Conservation (phyloP, 1,140 invertebrate genomes). For the Drosophila mayri region DNA sequence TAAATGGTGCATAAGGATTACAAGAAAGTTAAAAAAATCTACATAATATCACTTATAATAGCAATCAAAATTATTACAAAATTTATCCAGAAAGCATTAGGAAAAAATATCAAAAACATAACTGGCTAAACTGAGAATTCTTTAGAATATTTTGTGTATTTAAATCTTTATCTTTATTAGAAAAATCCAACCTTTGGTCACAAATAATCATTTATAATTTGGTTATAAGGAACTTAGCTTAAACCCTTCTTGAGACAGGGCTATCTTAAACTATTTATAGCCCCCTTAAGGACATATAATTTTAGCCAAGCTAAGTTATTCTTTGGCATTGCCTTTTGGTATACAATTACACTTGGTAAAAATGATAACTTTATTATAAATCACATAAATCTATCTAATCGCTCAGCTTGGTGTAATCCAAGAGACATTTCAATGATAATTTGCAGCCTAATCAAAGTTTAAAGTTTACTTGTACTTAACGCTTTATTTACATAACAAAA, state of each 20-base stretch:
- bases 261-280: background rate
- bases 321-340: background rate
- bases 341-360: background rate
- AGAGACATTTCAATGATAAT: background rate
- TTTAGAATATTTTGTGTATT: too few species aligned
- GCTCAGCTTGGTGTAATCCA: background rate
- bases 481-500: conserved; percentile 6
- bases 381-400: background rate
- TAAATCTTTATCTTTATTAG: background rate
- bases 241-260: background rate
- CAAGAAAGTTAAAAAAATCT: background rate
- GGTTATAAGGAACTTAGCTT: background rate
- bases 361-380: background rate
- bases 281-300: background rate
- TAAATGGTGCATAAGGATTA: background rate
- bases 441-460: background rate
- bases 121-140: background rate
- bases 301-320: background rate
- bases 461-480: background rate
- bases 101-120: too few species aligned
- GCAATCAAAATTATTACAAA: too few species aligned
- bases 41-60: too few species aligned
- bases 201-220: background rate
- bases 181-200: background rate
- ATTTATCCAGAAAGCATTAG: background rate